phyloP scores from a whole-genome alignment of 2,888 invertebrate genomes.

The Andrena haemorrhoa region DNA sequence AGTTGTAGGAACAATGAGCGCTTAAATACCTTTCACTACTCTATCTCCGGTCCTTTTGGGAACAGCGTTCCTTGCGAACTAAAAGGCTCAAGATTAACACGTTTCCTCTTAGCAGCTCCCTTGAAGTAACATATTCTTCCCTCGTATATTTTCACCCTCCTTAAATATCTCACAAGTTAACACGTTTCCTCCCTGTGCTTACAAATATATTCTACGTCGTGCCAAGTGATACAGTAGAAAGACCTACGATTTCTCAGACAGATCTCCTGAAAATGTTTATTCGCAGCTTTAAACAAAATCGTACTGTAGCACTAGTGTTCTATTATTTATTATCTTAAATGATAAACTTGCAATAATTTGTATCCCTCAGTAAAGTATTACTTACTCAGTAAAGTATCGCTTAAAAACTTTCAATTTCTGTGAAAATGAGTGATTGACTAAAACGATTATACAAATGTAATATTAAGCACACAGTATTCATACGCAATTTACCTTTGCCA shows the following conservation, averaged over 20 bases:
- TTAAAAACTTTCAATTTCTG: too few relatives aligned
- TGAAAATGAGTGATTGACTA: too few relatives aligned
- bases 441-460: too few relatives aligned
- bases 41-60: not conserved
- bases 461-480: too few relatives aligned
- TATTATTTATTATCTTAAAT: too few relatives aligned
- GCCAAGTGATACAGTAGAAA: not conserved
- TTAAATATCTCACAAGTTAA: constrained; percentile 25
- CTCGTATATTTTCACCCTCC: not conserved
- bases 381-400: too few relatives aligned
- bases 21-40: constrained; percentile 7
- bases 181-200: not conserved
- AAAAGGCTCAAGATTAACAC: constrained; percentile 17
- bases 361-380: too few relatives aligned
- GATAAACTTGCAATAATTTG: too few relatives aligned
- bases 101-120: constrained; percentile 16
- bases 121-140: constrained; percentile 13
- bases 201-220: constrained; percentile 9
- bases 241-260: not conserved
- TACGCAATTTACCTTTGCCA: too few relatives aligned
- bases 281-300: too few relatives aligned
- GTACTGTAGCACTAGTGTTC: too few relatives aligned
- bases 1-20: not conserved
- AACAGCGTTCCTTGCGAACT: not conserved
- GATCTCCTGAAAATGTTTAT: not conserved